Percentiles rank a stretch among this genome's conserved stretches.
Evolutionary conservation across 2,113 vertebrate species (phyloP).

Genomic region (Cyanistes caeruleus): DNA sequence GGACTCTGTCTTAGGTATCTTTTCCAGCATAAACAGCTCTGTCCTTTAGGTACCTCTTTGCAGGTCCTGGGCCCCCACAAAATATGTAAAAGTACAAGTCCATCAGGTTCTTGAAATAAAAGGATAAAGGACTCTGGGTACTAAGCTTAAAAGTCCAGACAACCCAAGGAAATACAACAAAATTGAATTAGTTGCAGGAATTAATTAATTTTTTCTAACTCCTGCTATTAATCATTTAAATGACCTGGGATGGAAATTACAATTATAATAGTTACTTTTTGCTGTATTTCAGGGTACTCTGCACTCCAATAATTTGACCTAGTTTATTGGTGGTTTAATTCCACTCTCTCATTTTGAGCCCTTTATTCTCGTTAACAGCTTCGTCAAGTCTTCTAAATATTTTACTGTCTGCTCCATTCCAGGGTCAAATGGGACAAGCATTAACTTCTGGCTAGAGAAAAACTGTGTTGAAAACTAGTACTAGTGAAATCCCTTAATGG

Average conservation of each 20-base stretch:
- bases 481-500: neutral
- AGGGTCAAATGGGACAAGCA: neutral
- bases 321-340: constrained; percentile 10
- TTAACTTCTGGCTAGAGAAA: neutral
- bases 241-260: constrained; percentile 22
- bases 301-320: constrained; percentile 6
- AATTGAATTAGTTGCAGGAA: constrained; percentile 45
- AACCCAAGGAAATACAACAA: constrained; percentile 17
- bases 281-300: neutral
- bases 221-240: constrained; percentile 35
- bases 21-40: neutral
- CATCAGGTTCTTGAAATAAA: neutral
- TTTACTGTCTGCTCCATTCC: neutral
- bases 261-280: neutral
- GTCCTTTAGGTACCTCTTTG: neutral
- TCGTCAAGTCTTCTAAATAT: constrained; percentile 23
- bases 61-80: neutral
- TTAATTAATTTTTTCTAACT: constrained; percentile 39
- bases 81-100: neutral
- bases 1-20: neutral
- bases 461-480: neutral
- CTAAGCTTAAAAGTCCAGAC: neutral
- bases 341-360: neutral
- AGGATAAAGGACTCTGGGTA: neutral
- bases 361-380: neutral